Conservation (phyloP, 64 coral and sea anemone genomes). For the Montipora cactus region DNA sequence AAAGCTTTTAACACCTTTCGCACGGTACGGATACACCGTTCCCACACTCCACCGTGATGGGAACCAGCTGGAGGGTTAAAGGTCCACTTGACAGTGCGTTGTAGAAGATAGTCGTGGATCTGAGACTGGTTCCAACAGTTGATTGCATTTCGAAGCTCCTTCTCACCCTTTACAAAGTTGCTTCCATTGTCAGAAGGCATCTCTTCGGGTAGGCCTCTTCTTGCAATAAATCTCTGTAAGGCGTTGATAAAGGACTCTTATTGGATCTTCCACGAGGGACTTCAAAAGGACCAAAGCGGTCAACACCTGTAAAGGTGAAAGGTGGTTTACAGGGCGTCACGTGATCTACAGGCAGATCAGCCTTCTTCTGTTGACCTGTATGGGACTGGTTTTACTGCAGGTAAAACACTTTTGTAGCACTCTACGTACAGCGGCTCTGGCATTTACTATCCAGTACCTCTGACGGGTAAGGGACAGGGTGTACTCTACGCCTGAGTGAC, state of each 20-base stretch:
- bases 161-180: background rate
- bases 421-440: slow-evolving; percentile 1
- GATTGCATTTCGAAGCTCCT: slow-evolving; percentile 12
- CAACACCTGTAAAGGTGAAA: background rate
- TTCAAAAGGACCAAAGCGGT: background rate
- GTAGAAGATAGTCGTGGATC: background rate
- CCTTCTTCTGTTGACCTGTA: background rate
- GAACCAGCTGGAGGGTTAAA: background rate
- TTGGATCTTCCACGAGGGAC: background rate
- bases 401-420: background rate
- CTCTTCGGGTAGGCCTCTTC: background rate
- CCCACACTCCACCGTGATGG: no score
- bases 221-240: background rate
- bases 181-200: no score
- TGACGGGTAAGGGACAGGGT: background rate
- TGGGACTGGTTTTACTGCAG: no score
- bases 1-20: slow-evolving; percentile 9
- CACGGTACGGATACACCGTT: no score
- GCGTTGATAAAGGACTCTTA: background rate
- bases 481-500: slow-evolving; percentile 20
- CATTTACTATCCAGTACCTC: slow-evolving; percentile 24
- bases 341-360: background rate
- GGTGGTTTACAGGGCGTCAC: background rate
- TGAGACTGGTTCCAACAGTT: slow-evolving; percentile 11
- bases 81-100: background rate